These are phyloP conservation scores for Mythimna vitellina DNA, from an alignment of 2,888 invertebrate species.

Conservation along the genomic window DNA sequence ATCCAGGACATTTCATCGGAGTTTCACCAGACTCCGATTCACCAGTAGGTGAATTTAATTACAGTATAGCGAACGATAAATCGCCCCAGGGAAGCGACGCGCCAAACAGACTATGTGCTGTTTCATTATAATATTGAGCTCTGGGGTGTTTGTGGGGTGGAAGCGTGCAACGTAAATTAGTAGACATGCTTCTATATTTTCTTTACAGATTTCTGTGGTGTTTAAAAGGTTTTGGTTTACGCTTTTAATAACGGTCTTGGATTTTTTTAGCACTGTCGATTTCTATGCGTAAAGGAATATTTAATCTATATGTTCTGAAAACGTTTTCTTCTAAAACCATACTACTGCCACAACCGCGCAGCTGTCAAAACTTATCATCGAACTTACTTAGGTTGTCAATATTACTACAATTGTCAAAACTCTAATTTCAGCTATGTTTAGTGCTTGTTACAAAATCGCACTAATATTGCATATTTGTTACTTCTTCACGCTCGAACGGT, in stretches of 20 bases:
- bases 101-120: slow-evolving; percentile 49
- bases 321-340: background rate
- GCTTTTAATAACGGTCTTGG: background rate
- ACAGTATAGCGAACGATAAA: slow-evolving; percentile 69
- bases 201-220: slow-evolving; percentile 6
- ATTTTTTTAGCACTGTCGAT: background rate
- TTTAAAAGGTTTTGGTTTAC: background rate
- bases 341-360: too few relatives aligned
- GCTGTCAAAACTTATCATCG: background rate
- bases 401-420: background rate
- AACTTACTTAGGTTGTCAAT: background rate
- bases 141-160: slow-evolving; percentile 39
- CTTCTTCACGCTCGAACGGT: too few relatives aligned
- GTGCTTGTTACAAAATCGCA: slow-evolving; percentile 10
- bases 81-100: slow-evolving; percentile 61
- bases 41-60: slow-evolving; percentile 74
- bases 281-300: background rate
- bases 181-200: slow-evolving; percentile 14
- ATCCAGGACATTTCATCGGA: slow-evolving; percentile 64
- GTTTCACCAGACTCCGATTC: background rate
- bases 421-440: background rate
- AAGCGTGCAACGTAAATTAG: slow-evolving; percentile 47
- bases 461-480: too few relatives aligned
- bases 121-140: slow-evolving; percentile 59
- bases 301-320: too few relatives aligned